Base-by-base conservation (phyloP, 92 coral and sea anemone genomes). In the Bergia sp. region DNA sequence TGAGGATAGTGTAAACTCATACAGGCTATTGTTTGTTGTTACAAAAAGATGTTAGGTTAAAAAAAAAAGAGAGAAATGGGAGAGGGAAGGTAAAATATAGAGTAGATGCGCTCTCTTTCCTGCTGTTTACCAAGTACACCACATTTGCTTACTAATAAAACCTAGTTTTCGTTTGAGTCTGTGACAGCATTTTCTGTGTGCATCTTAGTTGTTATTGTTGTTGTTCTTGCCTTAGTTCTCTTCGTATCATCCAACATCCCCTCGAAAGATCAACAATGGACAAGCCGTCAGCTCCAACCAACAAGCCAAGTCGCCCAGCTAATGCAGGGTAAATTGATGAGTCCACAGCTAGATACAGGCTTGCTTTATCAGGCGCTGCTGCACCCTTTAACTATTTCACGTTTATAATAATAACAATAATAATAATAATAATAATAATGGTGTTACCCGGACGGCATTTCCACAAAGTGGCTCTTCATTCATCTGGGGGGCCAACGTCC, bases 221-320 rank as follows among this genome's bases (percentile, higher is more conserved):
- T 23, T 71, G 38, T 84, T 37, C 5, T 43, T 47, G 37, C 45
- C 15, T 9, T 36, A 84, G 87, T 71, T 71, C 42, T 40, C 77
- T 12, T 45, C 87, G 44, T 72, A 84, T 74, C 36, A 71, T 37
- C 87, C 87, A 29, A n/a, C 55, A 7, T 69, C 87, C 29, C 87
- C 87, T 5, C 77, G 87, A 49, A 84, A 74, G 61, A 44, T 50
- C 77, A 72, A 15, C 64, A 84, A 67, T 84, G 79, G 77, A 29
- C 61, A 29, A 1, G 75, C 87, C 11, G n/a, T 37, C 79, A 71
- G 66, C 42, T 44, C 78, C n/a, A 74, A 72, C 37, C 87, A 12
- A 81, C 77, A 72, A 72, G 6, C 47, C 79, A 84, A 72, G 77
- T 53, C 58, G 58, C 58, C 77, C 0, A 73, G 77, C 42, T 73